phyloP scores from a whole-genome alignment of 1,140 invertebrate genomes.

The Stenopsyche tienmushanensis region DNA sequence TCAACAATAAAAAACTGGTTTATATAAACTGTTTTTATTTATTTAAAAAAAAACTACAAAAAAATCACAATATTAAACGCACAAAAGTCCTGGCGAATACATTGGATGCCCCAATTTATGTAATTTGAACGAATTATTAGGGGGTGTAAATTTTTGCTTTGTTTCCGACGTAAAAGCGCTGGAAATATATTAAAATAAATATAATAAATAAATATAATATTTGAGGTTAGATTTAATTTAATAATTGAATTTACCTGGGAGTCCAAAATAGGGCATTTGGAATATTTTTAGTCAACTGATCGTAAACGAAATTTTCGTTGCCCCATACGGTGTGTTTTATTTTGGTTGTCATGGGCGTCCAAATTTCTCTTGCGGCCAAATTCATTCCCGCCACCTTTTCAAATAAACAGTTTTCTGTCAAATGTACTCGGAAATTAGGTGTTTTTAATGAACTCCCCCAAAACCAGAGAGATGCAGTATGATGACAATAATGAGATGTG shows the following conservation, averaged over 20 bases:
- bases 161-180: conserved; percentile 15
- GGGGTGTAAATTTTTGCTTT: conserved; percentile 4
- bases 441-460: no score
- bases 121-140: no score
- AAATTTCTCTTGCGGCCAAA: background rate
- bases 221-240: background rate
- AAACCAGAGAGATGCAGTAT: no score
- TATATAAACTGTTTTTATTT: no score
- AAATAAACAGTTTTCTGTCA: background rate
- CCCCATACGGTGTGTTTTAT: conserved; percentile 26
- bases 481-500: no score
- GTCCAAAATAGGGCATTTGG: background rate
- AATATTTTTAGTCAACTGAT: conserved; percentile 1
- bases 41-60: no score
- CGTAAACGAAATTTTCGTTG: conserved; percentile 6
- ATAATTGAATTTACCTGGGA: conserved; percentile 2
- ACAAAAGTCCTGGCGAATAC: no score
- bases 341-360: conserved; percentile 6
- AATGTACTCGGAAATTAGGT: background rate
- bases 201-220: background rate
- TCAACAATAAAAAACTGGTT: no score
- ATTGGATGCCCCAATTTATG: no score
- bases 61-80: no score
- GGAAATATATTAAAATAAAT: conserved; percentile 1
- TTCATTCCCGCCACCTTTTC: background rate